Percentiles rank a stretch among this genome's conserved stretches.
Evolutionary conservation across 2,797 vertebrate species (phyloP).

Genomic region (Sebastes wilsoni): DNA sequence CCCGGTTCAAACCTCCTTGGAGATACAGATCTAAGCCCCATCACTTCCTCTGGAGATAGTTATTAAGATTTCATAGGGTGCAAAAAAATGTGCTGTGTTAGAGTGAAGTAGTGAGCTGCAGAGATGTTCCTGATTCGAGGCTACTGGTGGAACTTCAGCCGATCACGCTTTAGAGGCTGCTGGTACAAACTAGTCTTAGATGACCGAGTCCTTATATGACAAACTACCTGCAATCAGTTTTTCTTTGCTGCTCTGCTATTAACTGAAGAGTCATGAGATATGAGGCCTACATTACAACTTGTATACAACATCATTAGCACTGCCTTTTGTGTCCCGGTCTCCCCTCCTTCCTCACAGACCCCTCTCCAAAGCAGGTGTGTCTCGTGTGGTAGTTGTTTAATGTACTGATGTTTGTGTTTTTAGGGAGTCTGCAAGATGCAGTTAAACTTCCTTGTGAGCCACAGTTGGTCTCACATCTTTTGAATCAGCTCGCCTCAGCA

Average conservation of each 20-base stretch:
- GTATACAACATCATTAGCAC: background rate
- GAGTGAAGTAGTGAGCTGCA: background rate
- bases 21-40: conserved; percentile 4
- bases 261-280: background rate
- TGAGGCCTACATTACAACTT: background rate
- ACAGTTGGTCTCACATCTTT: background rate
- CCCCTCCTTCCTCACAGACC: background rate
- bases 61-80: conserved; percentile 31
- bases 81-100: background rate
- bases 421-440: background rate
- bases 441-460: conserved; percentile 7
- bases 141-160: background rate
- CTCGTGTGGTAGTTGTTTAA: background rate
- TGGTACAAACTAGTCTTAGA: background rate
- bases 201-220: background rate
- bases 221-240: too few relatives aligned
- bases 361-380: background rate
- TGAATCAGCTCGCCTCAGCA: background rate
- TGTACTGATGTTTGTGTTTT: background rate
- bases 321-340: background rate
- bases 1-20: background rate
- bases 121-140: background rate
- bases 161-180: background rate
- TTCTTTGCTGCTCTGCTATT: too few relatives aligned
- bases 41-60: conserved; percentile 12